Evolutionary conservation across 1,140 invertebrate genomes (phyloP), one percentile per base, ranked within the genome.

Genomic region (Tetramorium simillimum): DNA sequence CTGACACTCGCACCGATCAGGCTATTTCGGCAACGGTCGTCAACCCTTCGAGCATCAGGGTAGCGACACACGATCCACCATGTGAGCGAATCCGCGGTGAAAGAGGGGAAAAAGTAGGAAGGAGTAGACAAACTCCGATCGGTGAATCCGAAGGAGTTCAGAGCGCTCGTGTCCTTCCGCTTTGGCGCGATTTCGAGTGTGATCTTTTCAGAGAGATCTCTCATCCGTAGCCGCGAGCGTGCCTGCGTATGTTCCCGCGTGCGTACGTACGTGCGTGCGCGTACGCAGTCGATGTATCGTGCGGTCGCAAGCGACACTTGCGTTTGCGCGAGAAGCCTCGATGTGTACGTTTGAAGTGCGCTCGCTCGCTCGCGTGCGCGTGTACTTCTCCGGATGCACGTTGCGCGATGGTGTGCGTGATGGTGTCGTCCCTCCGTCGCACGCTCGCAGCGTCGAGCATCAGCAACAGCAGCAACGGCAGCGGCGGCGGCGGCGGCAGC

Each of bases 291-390:
- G 72, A 88, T 87, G 40, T 76, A 62, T 33, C 62, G 51, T 65
- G 14, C 24, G 37, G 10, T 21, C 67, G 49, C 21, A 12, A 28
- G 51, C 51, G 67, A 73, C 72, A 87, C 78, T 51, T 89, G 90
- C 90, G 89, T 88, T 90, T 88, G 77, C 87, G 62, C 86, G 65
- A 85, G 33, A 33, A 33, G 51, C 60, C 58, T 72, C 80, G 86
- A 49, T 85, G 80, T 40, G 16, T 73, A 21, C 24, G 80, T 70
- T 84, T 56, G 53, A 33, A 33, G 33, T 21, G 69, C 37, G 76
- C 58, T 24, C n/a, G 78, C 49, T 82, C 33, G 69, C 40, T 75
- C 37, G 80, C 80, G 46, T 43, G 82, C 82, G 80, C 80, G 80
- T 62, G 53, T 60, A 75, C 80, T 84, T 73, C 80, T 84, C 43